Conservation (phyloP, 2,113 vertebrate genomes). For the Ceuthmochares aereus region DNA sequence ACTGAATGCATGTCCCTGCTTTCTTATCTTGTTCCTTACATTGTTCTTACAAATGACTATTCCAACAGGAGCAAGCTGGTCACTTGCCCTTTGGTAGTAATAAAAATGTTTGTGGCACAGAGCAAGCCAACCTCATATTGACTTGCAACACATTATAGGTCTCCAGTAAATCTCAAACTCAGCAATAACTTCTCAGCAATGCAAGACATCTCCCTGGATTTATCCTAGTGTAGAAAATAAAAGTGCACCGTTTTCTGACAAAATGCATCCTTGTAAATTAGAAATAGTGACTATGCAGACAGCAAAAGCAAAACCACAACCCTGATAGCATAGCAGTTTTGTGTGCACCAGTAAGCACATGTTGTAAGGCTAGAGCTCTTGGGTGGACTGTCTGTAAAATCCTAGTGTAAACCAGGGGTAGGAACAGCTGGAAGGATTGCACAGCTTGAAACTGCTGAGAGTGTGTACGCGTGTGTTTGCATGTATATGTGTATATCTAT, state of each 20-base stretch:
- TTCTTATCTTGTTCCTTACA: neutral
- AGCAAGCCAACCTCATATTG: neutral
- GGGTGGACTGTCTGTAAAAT: neutral
- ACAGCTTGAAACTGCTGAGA: neutral
- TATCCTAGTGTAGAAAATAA: neutral
- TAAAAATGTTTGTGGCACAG: neutral
- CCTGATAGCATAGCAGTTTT: neutral
- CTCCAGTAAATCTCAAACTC: neutral
- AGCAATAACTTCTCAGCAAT: neutral
- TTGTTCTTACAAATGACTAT: fast-evolving
- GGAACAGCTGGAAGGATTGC: neutral
- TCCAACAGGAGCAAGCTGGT: neutral
- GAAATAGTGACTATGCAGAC: neutral
- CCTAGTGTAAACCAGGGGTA: neutral
- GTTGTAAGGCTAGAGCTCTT: neutral
- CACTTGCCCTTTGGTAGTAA: neutral
- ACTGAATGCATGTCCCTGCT: neutral
- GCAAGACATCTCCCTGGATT: neutral
- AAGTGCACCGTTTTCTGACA: neutral
- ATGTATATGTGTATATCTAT: neutral
- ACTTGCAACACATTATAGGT: neutral
- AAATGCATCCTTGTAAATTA: neutral
- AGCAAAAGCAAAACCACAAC: neutral
- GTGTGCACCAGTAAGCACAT: neutral
- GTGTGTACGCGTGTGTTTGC: neutral